A percentile compares a stretch with the other conserved stretches of the same genome.
Conservation (phyloP, 2,797 vertebrate genomes). For the Sebastes iracundus region DNA sequence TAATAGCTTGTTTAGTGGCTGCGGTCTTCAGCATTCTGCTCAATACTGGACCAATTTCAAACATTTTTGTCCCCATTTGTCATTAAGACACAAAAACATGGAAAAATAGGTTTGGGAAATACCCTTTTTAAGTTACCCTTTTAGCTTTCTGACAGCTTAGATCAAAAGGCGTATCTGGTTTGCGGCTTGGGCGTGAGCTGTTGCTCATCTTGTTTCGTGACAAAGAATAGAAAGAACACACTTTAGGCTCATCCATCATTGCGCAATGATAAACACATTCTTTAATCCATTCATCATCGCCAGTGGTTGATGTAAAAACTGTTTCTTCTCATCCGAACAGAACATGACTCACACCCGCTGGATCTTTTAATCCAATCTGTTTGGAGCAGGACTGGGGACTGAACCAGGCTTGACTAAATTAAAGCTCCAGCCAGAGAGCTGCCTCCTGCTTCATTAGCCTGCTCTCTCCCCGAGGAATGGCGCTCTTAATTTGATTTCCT, state of each 20-base stretch:
- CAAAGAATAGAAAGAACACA: neutral
- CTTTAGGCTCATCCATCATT: slow-evolving; percentile 48
- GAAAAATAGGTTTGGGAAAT: neutral
- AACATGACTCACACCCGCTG: slow-evolving; percentile 41
- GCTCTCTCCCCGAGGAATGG: slow-evolving; percentile 39
- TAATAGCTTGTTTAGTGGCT: neutral
- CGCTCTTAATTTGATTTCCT: slow-evolving; percentile 65
- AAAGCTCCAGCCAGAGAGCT: slow-evolving; percentile 48
- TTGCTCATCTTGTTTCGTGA: slow-evolving; percentile 9
- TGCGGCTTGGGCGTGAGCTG: neutral
- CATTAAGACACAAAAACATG: neutral
- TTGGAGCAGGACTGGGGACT: slow-evolving; percentile 40
- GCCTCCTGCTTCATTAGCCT: slow-evolving; percentile 58
- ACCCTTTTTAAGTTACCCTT: neutral
- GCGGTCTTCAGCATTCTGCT: neutral
- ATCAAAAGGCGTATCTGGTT: slow-evolving; percentile 35
- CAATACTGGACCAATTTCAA: neutral
- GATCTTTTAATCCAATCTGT: slow-evolving; percentile 67
- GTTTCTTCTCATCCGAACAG: slow-evolving; percentile 48
- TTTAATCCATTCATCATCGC: slow-evolving; percentile 50
- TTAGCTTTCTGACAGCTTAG: neutral
- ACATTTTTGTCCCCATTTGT: no score
- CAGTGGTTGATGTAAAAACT: slow-evolving; percentile 1
- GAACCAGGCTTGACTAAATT: slow-evolving; percentile 60
- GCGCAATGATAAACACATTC: slow-evolving; percentile 12